phyloP scores from a whole-genome alignment of 2,888 invertebrate genomes.

The Ichneumon xanthorius region DNA sequence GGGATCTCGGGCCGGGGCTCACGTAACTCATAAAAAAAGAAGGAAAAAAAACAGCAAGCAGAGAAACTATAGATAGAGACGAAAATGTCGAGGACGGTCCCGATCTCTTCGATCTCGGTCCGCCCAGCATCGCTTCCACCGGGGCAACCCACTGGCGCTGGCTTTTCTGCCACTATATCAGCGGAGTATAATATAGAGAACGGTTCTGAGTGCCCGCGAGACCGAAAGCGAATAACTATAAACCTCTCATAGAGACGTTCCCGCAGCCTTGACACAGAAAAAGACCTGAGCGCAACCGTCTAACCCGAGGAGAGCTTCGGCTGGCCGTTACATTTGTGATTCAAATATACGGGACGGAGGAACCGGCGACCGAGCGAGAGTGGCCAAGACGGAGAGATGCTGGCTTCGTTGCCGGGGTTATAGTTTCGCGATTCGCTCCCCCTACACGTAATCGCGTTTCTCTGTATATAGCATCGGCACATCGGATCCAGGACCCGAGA shows the following conservation, averaged over 20 bases:
- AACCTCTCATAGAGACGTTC: conserved; percentile 52
- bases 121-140: conserved; percentile 15
- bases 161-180: conserved; percentile 13
- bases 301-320: conserved; percentile 38
- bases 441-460: conserved; percentile 6
- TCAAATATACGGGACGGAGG: conserved; percentile 68
- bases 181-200: not conserved
- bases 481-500: not conserved
- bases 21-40: conserved; percentile 13
- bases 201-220: conserved; percentile 22
- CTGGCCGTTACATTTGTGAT: conserved; percentile 73
- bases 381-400: not conserved
- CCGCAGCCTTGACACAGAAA: conserved; percentile 77
- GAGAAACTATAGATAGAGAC: conserved; percentile 1
- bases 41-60: not conserved
- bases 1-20: not conserved
- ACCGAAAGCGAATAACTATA: conserved; percentile 49
- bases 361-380: not conserved
- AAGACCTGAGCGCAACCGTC: conserved; percentile 59
- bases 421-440: conserved; percentile 4
- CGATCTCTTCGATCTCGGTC: conserved; percentile 40
- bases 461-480: not conserved
- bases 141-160: not conserved
- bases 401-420: not conserved
- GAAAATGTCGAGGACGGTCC: conserved; percentile 33